Base-by-base conservation (phyloP, 2,888 invertebrate species). In the Achlya flavicornis region DNA sequence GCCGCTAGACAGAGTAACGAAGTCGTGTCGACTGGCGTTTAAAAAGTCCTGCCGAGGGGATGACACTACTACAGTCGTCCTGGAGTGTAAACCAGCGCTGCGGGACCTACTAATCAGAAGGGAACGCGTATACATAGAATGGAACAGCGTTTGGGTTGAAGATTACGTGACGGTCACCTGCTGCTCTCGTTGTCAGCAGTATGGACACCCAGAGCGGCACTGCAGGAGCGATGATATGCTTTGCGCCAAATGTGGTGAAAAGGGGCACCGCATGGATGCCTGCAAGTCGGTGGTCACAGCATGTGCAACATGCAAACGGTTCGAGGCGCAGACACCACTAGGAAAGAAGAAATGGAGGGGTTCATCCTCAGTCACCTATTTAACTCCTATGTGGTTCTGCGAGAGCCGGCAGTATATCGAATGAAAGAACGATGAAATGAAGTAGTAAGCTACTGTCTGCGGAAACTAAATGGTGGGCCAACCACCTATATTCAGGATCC, bases 401-500 rank as follows among this genome's bases (percentile, higher is more conserved):
- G n/a, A n/a, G n/a, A n/a, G n/a, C n/a, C n/a, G n/a, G n/a, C n/a
- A n/a, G n/a, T n/a, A n/a, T n/a, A n/a, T n/a, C n/a, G n/a, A n/a
- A n/a, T n/a, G n/a, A n/a, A n/a, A n/a, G n/a, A n/a, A n/a, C n/a
- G n/a, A n/a, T n/a, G n/a, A n/a, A n/a, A n/a, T n/a, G n/a, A n/a
- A n/a, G n/a, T n/a, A n/a, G n/a, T n/a, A n/a, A n/a, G n/a, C n/a
- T n/a, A 62, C 57, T 41, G 33, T 10, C n/a, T 32, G 12, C 26
- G 61, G 3, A 67, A 61, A 14, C 66, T 64, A 16, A 58, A 5
- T 0, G 59, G 64, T 7, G 10, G 62, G 33, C 58, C 62, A 64
- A 19, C 64, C 63, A 0, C 33, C 35, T 0, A 77, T 58, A 63
- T 66, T 63, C 57, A 32, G 35, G 12, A 59, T 58, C 0, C 38